Evolutionary conservation across 2,797 vertebrate species (phyloP), one percentile per base, ranked within the genome.

Genomic region (Rhinophrynus dorsalis): DNA sequence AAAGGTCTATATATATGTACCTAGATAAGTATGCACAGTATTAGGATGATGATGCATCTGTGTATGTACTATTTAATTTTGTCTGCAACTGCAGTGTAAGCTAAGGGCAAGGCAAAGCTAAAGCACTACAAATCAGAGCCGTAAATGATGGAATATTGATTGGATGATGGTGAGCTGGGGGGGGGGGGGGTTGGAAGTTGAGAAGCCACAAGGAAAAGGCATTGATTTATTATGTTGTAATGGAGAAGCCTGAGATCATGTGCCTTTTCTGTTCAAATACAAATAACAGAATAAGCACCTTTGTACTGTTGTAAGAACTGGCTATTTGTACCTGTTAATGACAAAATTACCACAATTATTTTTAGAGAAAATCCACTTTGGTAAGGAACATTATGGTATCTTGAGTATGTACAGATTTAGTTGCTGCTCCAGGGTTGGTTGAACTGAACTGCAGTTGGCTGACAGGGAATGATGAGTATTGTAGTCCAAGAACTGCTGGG

Each of bases 141-240:
- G 23, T 67, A 57, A 57, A 57, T 67, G 30, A 67, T 30, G 38
- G 26, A 26, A 15, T 47, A 67, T 67, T 67, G 64, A 67, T 67
- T 29, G 44, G 21, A 29, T 47, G 55, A 57, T 67, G 40, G n/a
- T n/a, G n/a, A n/a, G n/a, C n/a, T n/a, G n/a, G 11, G 24, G 32
- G 15, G 17, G 18, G 42, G 6, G 6, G 18, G 26, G 15, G 54
- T 18, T 33, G 40, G 26, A 33, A 40, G 20, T 20, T 9, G 13
- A 44, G 62, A 15, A 44, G 63, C 10, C 52, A 30, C 51, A 50
- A 37, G 27, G 29, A 21, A 55, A 32, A 32, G 47, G 37, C 23
- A 42, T 11, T 56, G 60, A 56, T 67, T 56, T 56, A 56, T 56
- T 23, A 32, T 12, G 18, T 20, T 45, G 51, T 29, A 45, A 56